Percentiles rank a stretch among this genome's conserved stretches.
phyloP scores from a whole-genome alignment of 1,140 invertebrate species.

The Nasonia vitripennis region DNA sequence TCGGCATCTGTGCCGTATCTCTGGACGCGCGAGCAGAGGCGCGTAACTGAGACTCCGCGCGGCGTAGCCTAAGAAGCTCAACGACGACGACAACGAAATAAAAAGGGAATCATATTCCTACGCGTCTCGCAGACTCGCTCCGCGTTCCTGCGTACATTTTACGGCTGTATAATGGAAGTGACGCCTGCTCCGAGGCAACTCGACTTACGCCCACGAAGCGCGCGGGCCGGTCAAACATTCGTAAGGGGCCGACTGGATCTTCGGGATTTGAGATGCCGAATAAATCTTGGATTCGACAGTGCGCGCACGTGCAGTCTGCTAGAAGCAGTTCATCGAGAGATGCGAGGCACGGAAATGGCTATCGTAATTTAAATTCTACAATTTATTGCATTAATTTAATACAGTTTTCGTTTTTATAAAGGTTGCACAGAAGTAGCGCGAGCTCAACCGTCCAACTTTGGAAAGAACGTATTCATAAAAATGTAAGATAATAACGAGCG shows the following conservation, averaged over 20 bases:
- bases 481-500: too few relatives aligned
- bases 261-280: not conserved
- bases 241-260: not conserved
- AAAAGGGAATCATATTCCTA: slow-evolving; percentile 33
- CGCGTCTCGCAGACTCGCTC: not conserved
- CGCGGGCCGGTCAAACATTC: slow-evolving; percentile 13
- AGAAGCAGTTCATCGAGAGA: too few relatives aligned
- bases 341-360: too few relatives aligned
- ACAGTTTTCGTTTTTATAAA: too few relatives aligned
- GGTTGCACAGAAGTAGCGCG: too few relatives aligned
- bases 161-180: slow-evolving; percentile 51
- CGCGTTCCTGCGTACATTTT: not conserved
- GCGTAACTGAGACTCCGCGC: not conserved
- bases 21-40: not conserved
- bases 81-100: slow-evolving; percentile 17
- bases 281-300: slow-evolving; percentile 21
- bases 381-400: too few relatives aligned
- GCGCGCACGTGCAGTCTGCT: not conserved
- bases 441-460: too few relatives aligned
- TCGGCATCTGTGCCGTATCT: slow-evolving; percentile 67
- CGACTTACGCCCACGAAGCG: not conserved
- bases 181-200: slow-evolving; percentile 47
- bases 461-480: too few relatives aligned
- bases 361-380: too few relatives aligned
- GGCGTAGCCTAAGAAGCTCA: not conserved